Percentiles rank a stretch among this genome's conserved stretches.
phyloP scores from a whole-genome alignment of 2,888 invertebrate species.

The Xestia rhomboidea region DNA sequence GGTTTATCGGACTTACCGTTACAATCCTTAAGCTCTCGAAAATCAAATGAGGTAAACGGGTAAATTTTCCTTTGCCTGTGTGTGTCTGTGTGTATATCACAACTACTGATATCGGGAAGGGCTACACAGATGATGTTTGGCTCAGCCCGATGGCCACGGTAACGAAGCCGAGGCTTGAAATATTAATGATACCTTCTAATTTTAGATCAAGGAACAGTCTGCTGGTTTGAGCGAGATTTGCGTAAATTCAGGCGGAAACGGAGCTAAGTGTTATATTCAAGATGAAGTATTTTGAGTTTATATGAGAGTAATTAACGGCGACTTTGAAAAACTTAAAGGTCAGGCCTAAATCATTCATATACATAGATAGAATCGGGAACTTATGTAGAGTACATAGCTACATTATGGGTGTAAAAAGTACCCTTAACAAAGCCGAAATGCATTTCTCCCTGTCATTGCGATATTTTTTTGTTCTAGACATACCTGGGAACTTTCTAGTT shows the following conservation, averaged over 20 bases:
- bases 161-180: slow-evolving; percentile 40
- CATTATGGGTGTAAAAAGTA: too few relatives aligned
- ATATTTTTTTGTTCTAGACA: too few relatives aligned
- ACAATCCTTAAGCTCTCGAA: slow-evolving; percentile 60
- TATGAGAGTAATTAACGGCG: neutral
- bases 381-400: neutral
- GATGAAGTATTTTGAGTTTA: neutral
- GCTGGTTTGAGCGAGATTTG: slow-evolving; percentile 20
- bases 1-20: slow-evolving; percentile 55
- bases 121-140: slow-evolving; percentile 29
- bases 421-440: too few relatives aligned
- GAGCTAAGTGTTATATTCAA: slow-evolving; percentile 9
- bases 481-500: too few relatives aligned
- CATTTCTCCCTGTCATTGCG: too few relatives aligned
- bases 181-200: slow-evolving; percentile 52
- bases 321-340: neutral
- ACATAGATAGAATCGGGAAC: neutral
- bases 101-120: slow-evolving; percentile 16
- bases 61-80: slow-evolving; percentile 29
- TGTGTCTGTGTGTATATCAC: slow-evolving; percentile 23
- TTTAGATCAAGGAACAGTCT: slow-evolving; percentile 53
- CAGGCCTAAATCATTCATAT: neutral
- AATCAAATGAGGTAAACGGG: slow-evolving; percentile 56
- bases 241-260: slow-evolving; percentile 12
- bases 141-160: slow-evolving; percentile 19